Conservation (phyloP, 2,888 invertebrate species). For the Clanis bilineata region DNA sequence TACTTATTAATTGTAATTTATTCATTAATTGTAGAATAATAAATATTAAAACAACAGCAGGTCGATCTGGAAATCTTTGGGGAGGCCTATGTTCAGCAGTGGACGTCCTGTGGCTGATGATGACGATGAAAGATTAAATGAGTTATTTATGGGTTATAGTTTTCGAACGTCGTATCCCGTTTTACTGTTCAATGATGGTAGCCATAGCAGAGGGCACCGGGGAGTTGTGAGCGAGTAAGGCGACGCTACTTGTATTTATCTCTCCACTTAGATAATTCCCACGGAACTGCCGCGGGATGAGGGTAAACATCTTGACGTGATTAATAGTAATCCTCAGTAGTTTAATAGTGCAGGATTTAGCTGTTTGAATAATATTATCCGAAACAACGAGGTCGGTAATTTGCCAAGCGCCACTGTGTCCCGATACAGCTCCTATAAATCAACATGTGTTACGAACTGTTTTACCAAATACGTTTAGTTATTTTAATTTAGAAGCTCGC, state of each 20-base stretch:
- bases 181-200: not conserved
- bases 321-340: conserved; percentile 76
- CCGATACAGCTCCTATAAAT: not conserved
- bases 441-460: conserved; percentile 4
- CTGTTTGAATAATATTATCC: conserved; percentile 69
- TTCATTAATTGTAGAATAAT: too few species aligned
- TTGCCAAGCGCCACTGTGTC: conserved; percentile 38
- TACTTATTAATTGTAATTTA: too few species aligned
- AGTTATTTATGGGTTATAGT: too few species aligned
- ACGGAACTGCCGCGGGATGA: conserved; percentile 70
- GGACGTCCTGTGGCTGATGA: too few species aligned
- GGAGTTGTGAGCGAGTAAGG: conserved; percentile 31
- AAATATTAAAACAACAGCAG: too few species aligned
- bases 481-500: not conserved
- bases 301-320: conserved; percentile 79
- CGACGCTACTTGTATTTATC: conserved; percentile 65
- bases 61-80: too few species aligned
- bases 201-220: conserved; percentile 47
- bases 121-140: too few species aligned
- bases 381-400: conserved; percentile 47
- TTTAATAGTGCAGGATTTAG: conserved; percentile 73
- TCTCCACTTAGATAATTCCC: conserved; percentile 73
- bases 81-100: too few species aligned
- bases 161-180: not conserved
- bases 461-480: not conserved